Conservation (phyloP, 2,113 vertebrate genomes). For the Gadus chalcogrammus region DNA sequence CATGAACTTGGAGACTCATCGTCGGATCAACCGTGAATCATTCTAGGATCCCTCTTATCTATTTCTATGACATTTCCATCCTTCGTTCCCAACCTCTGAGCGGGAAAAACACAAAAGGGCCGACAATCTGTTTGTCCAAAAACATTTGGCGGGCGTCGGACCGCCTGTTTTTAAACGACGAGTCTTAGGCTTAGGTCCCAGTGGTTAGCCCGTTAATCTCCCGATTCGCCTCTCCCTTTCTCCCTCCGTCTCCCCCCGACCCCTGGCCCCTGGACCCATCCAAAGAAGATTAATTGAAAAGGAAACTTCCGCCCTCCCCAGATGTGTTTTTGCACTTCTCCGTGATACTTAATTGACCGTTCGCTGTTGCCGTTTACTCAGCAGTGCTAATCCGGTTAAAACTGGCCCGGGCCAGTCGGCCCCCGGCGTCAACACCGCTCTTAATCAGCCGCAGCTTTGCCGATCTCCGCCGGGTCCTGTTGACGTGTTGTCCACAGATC, state of each 20-base stretch:
- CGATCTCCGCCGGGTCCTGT: conserved; percentile 54
- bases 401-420: conserved; percentile 27
- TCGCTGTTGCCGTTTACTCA: conserved; percentile 51
- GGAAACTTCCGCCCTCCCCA: conserved; percentile 45
- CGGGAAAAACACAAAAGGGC: conserved; percentile 49
- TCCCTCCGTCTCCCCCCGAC: conserved; percentile 45
- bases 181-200: conserved; percentile 3
- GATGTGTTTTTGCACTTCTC: conserved; percentile 54
- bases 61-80: conserved; percentile 32
- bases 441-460: conserved; percentile 51
- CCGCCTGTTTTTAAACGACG: neutral
- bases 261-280: conserved; percentile 25
- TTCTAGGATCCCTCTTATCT: no score
- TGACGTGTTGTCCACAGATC: conserved; percentile 52
- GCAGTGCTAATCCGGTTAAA: conserved; percentile 35
- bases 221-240: conserved; percentile 32
- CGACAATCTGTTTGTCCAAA: conserved; percentile 35
- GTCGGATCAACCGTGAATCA: no score
- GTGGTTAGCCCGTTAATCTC: conserved; percentile 55
- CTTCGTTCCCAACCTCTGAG: conserved; percentile 22
- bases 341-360: conserved; percentile 65
- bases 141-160: conserved; percentile 48
- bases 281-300: conserved; percentile 59
- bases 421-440: conserved; percentile 57
- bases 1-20: no score